Conservation (phyloP, 2,888 invertebrate genomes). For the Aethes cnicana region DNA sequence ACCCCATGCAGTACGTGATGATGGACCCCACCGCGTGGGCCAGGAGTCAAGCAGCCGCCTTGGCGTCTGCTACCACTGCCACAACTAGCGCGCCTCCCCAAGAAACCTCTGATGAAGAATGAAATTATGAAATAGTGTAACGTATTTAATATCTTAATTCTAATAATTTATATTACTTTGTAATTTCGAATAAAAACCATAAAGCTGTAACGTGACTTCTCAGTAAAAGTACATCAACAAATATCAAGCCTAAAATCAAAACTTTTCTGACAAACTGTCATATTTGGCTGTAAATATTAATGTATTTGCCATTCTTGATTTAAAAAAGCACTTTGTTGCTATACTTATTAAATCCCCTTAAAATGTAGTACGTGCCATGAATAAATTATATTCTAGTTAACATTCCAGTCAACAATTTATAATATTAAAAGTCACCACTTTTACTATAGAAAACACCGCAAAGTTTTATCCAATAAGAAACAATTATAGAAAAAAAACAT, state of each 20-base stretch:
- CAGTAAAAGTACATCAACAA: no score
- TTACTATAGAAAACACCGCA: no score
- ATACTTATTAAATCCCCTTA: background rate
- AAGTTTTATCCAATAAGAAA: no score
- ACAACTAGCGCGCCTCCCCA: constrained; percentile 31
- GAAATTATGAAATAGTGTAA: constrained; percentile 6
- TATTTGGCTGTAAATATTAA: background rate
- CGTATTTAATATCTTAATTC: constrained; percentile 18
- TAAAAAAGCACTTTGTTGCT: background rate
- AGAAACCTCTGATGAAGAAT: background rate
- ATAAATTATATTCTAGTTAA: no score
- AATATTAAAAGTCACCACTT: no score
- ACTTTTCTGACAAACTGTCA: no score
- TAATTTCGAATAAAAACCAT: constrained; percentile 20
- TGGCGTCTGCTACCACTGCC: constrained; percentile 38
- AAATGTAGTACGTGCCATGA: no score
- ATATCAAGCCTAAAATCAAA: no score
- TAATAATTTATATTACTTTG: constrained; percentile 25
- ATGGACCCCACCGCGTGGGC: constrained; percentile 64
- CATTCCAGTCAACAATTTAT: no score
- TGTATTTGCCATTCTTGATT: background rate
- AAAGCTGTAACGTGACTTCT: no score
- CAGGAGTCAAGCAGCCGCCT: constrained; percentile 44
- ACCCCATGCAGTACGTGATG: constrained; percentile 68
- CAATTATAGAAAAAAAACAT: no score